Conservation (phyloP, 2,113 vertebrate genomes). For the Megaceryle torquata region DNA sequence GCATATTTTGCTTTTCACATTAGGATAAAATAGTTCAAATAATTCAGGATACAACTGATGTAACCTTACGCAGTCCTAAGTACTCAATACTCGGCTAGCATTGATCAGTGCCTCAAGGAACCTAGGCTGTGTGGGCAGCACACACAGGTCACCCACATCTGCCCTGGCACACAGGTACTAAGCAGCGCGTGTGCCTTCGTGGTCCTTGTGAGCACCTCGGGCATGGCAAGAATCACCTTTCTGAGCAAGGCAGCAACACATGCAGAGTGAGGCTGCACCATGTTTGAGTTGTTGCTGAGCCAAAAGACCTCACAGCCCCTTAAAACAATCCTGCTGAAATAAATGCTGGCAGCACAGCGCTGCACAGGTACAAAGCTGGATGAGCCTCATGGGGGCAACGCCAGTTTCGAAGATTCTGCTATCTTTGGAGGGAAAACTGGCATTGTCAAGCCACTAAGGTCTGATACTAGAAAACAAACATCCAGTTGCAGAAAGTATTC, state of each 20-base stretch:
- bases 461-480: background rate
- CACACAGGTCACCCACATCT: rapidly evolving
- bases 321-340: background rate
- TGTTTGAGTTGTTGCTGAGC: rapidly evolving
- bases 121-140: background rate
- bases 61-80: rapidly evolving
- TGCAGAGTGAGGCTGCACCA: rapidly evolving
- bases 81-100: rapidly evolving
- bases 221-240: rapidly evolving
- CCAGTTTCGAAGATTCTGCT: background rate
- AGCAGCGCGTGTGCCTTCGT: rapidly evolving
- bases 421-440: background rate
- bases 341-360: rapidly evolving
- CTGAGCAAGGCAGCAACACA: rapidly evolving
- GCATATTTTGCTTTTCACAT: background rate
- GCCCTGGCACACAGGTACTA: rapidly evolving
- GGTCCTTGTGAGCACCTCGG: rapidly evolving
- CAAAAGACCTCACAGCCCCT: background rate
- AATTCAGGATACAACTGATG: background rate
- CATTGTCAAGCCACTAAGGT: background rate
- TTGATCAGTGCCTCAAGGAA: background rate
- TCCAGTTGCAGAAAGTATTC: background rate
- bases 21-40: background rate
- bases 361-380: background rate
- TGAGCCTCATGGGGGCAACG: rapidly evolving